Evolutionary conservation across 2,888 invertebrate species (phyloP), one percentile per base, ranked within the genome.

Genomic region (Carpatolechia fugitivella): DNA sequence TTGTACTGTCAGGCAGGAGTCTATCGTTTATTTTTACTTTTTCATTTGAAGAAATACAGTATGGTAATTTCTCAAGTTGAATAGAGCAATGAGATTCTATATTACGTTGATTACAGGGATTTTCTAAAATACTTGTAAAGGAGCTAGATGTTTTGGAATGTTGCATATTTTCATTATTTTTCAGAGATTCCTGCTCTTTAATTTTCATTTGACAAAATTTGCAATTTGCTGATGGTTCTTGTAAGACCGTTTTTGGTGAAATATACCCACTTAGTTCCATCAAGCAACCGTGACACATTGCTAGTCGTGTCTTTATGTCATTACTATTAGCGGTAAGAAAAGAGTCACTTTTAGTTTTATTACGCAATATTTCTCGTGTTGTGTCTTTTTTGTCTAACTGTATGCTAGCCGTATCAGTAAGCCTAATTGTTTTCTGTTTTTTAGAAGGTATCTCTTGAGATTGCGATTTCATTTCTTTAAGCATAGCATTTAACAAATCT

Each of bases 251-350:
- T 49, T 24, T 51, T 51, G 51, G 14, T 16, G 38, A 29, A 38
- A 29, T 38, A 29, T 38, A 38, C 29, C 40, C 36, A 38, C 51
- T 36, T 11, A 51, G 14, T 29, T 38, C 51, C 16, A 14, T 38
- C 16, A 51, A 51, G 38, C 51, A 51, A 1, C 24, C 20, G 14
- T 29, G 38, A 38, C 51, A 51, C 8, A 51, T 51, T 30, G 24
- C n/a, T 44, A 13, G n/a, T 1, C 20, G 8, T 29, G 44, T 11
- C 13, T 29, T 29, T 24, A 29, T 24, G n/a, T 13, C 13, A 41
- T 41, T 41, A 20, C 11, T 1, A 11, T 11, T 18, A 41, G 18
- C 11, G 11, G 18, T 18, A 24, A 24, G 3, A 3, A 24, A 4
- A 6, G 24, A 24, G 11, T 11, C 7, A 41, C 18, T 41, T 8